Evolutionary conservation across 1,140 invertebrate species (phyloP).

Genomic region (Papilio helenus): DNA sequence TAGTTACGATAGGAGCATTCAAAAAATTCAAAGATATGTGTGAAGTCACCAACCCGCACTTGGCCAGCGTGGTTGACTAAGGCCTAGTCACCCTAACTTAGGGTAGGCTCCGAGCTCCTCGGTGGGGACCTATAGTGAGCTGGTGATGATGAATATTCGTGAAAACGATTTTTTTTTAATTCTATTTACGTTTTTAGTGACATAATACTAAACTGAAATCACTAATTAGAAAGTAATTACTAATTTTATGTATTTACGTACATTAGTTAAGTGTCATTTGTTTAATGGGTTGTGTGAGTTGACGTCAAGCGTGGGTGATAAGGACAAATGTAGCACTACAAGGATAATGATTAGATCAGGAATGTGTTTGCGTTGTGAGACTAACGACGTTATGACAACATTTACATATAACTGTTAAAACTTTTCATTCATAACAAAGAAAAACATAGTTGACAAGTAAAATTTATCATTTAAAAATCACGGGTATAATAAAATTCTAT

Average conservation of each 20-base stretch:
- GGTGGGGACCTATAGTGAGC: no score
- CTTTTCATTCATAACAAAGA: neutral
- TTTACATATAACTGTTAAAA: neutral
- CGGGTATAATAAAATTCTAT: no score
- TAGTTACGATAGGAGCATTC: neutral
- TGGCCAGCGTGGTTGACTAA: no score
- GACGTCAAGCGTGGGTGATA: conserved; percentile 9
- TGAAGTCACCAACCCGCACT: no score
- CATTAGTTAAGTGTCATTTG: neutral
- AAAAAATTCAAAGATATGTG: no score
- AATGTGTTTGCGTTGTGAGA: neutral
- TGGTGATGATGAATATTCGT: no score
- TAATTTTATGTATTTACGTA: conserved; percentile 1
- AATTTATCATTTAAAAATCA: no score
- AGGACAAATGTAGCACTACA: neutral
- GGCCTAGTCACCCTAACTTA: no score
- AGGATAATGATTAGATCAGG: conserved; percentile 8
- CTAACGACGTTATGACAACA: neutral
- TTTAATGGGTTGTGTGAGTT: neutral
- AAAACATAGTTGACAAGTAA: neutral
- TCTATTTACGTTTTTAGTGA: no score
- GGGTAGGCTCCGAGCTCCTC: no score
- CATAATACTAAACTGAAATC: neutral
- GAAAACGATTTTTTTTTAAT: no score
- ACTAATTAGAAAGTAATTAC: neutral